Conservation (phyloP, 2,888 invertebrate genomes). For the Neuroscelio doddi region DNA sequence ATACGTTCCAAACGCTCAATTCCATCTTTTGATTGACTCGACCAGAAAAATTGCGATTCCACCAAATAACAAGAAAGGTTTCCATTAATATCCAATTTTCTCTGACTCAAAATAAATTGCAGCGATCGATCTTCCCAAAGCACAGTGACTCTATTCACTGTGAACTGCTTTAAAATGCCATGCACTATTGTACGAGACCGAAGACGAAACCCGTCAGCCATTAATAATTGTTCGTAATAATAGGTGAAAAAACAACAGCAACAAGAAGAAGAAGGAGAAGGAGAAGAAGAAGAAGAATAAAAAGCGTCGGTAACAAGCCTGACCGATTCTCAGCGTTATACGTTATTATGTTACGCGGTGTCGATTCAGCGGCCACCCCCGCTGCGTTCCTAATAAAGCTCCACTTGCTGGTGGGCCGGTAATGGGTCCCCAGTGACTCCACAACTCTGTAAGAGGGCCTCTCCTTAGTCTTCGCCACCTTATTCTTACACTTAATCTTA, state of each 20-base stretch:
- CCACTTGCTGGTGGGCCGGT: conserved; percentile 65
- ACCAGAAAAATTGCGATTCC: too few relatives aligned
- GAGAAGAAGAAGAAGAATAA: conserved; percentile 27
- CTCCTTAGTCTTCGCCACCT: conserved; percentile 30
- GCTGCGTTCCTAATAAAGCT: conserved; percentile 71
- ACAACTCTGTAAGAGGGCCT: conserved; percentile 58
- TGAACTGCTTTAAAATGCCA: conserved; percentile 8
- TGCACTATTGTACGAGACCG: conserved; percentile 28
- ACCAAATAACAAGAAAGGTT: too few relatives aligned
- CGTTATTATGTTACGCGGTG: conserved; percentile 58
- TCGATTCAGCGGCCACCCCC: conserved; percentile 69
- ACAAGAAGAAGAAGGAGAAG: too few relatives aligned
- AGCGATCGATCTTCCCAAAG: conserved; percentile 6
- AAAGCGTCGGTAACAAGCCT: conserved; percentile 63
- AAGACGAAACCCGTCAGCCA: conserved; percentile 61
- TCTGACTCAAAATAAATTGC: conserved; percentile 18
- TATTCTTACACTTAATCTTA: conserved; percentile 39
- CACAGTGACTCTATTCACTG: background rate
- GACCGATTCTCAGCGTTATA: conserved; percentile 64
- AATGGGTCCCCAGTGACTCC: conserved; percentile 70
- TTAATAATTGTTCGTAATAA: conserved; percentile 67
- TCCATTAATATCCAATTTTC: too few relatives aligned
- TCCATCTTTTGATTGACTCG: too few relatives aligned
- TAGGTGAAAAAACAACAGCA: conserved; percentile 54
- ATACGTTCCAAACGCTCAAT: too few relatives aligned